Percentiles rank a stretch among this genome's conserved stretches.
Conservation (phyloP, 2,113 vertebrate genomes). For the Peucedramus taeniatus region DNA sequence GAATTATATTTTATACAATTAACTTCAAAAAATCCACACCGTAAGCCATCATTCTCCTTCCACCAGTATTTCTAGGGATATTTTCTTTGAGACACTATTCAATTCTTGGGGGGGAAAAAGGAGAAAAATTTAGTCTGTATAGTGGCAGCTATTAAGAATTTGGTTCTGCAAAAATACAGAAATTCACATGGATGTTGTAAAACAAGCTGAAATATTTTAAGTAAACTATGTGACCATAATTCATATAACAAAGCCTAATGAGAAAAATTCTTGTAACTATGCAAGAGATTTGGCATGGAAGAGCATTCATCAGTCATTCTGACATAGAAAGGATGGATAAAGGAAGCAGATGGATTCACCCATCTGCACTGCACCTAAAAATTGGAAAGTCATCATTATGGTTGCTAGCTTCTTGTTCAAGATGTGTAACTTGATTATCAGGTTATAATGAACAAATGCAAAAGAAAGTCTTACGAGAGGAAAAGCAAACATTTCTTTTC, state of each 20-base stretch:
- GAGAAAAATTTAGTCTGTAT: not conserved
- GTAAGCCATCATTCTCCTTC: not conserved
- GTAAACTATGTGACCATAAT: not conserved
- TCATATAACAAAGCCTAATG: not conserved
- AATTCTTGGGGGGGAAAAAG: fast-evolving
- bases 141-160: not conserved
- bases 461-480: not conserved
- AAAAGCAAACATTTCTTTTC: not conserved
- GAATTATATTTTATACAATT: not conserved
- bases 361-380: not conserved
- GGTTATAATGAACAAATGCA: not conserved
- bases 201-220: not conserved
- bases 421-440: not conserved
- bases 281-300: not conserved
- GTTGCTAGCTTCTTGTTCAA: not conserved
- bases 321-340: not conserved
- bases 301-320: not conserved
- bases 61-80: not conserved
- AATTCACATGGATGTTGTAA: not conserved
- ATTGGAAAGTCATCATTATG: not conserved
- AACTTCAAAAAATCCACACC: not conserved
- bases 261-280: not conserved
- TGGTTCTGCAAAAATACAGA: not conserved
- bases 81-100: not conserved
- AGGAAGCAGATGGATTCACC: not conserved